phyloP scores from a whole-genome alignment of 2,888 invertebrate species.

The Eilema depressum region DNA sequence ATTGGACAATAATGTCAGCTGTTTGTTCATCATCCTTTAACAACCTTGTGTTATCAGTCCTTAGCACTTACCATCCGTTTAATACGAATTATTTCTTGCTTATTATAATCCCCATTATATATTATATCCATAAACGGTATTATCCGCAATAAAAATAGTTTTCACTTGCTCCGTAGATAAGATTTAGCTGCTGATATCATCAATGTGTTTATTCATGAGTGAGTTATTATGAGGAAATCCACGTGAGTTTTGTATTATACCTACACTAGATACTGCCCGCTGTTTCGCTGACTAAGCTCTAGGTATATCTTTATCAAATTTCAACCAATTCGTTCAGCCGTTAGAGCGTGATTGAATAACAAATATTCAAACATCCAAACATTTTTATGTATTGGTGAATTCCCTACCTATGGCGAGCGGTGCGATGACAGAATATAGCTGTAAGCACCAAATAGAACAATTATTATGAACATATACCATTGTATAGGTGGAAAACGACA shows the following conservation, averaged over 20 bases:
- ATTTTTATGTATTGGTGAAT: no score
- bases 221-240: neutral
- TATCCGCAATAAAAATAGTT: neutral
- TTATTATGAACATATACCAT: no score
- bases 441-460: no score
- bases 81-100: neutral
- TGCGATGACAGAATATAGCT: no score
- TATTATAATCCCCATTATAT: neutral
- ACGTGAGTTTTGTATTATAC: neutral
- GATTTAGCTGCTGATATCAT: neutral
- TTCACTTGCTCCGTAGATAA: slow-evolving; percentile 3
- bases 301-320: no score
- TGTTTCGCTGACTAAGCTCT: no score
- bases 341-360: no score
- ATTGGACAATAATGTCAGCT: neutral
- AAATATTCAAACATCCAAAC: no score
- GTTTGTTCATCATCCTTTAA: slow-evolving; percentile 1
- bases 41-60: slow-evolving; percentile 8
- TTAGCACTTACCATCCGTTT: slow-evolving; percentile 6
- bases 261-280: no score
- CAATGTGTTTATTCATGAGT: neutral
- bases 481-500: no score
- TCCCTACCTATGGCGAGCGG: no score
- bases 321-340: no score
- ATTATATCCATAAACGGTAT: neutral